Evolutionary conservation across 2,888 invertebrate species (phyloP).

Genomic region (Drosophila koepferae): DNA sequence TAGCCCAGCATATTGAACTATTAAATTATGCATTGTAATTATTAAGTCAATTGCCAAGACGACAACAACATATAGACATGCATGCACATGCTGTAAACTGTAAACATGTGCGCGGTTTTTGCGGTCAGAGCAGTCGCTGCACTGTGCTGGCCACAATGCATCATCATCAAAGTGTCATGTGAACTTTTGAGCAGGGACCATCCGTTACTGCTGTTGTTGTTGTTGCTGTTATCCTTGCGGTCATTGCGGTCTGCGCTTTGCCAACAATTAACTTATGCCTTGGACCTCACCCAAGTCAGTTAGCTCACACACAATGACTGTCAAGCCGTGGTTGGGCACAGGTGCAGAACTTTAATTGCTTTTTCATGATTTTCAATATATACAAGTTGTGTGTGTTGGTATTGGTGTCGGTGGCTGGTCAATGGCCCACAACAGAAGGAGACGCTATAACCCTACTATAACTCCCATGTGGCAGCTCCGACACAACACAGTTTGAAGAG

Average conservation of each 20-base stretch:
- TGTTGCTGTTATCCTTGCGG: constrained; percentile 52
- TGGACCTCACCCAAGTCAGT: constrained; percentile 43
- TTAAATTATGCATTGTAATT: constrained; percentile 75
- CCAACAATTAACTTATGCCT: constrained; percentile 72
- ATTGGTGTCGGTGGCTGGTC: constrained; percentile 33
- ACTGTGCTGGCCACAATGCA: constrained; percentile 39
- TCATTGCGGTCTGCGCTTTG: constrained; percentile 66
- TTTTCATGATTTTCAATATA: constrained; percentile 73
- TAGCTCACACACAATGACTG: constrained; percentile 17
- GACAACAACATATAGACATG: constrained; percentile 4
- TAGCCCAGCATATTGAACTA: constrained; percentile 33
- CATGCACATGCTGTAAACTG: constrained; percentile 39
- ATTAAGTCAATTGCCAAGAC: constrained; percentile 62
- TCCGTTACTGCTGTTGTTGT: constrained; percentile 23
- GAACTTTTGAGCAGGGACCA: constrained; percentile 48
- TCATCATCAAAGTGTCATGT: constrained; percentile 56
- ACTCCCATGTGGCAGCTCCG: constrained; percentile 59
- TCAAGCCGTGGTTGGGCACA: constrained; percentile 30
- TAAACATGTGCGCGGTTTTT: constrained; percentile 60
- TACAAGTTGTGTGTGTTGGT: background rate
- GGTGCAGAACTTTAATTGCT: constrained; percentile 74
- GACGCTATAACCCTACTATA: background rate
- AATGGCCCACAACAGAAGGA: constrained; percentile 26
- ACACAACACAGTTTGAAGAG: constrained; percentile 55
- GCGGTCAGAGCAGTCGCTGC: constrained; percentile 45